A percentile compares a stretch with the other conserved stretches of the same genome.
Conservation (phyloP, 1,140 invertebrate genomes). For the Galleria mellonella region DNA sequence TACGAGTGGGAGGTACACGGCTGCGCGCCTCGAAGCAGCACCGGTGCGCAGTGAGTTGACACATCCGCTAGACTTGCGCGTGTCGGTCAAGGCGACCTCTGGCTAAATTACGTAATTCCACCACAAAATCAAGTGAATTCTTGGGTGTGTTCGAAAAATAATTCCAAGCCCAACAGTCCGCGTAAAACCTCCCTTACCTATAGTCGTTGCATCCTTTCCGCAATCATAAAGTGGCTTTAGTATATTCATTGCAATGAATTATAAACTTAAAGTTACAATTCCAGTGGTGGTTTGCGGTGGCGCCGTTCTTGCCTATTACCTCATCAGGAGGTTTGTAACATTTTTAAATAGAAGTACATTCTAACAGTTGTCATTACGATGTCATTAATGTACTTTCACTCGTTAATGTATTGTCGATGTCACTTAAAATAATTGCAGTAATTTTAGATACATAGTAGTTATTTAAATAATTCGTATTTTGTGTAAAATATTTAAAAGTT, state of each 20-base stretch:
- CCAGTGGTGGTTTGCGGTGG: slow-evolving; percentile 67
- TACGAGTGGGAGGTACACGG: slow-evolving; percentile 50
- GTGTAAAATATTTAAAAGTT: background rate
- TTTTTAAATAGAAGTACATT: slow-evolving; percentile 6
- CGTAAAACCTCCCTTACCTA: slow-evolving; percentile 28
- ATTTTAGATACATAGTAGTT: background rate
- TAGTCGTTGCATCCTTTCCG: slow-evolving; percentile 36
- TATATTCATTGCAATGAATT: slow-evolving; percentile 52
- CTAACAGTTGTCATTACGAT: no score
- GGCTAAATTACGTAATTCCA: slow-evolving; percentile 69
- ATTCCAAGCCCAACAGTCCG: slow-evolving; percentile 34
- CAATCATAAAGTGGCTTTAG: slow-evolving; percentile 32
- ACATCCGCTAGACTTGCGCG: slow-evolving; percentile 66
- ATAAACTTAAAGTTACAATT: slow-evolving; percentile 68
- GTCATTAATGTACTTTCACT: no score
- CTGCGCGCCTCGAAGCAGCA: slow-evolving; percentile 51
- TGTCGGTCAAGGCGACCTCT: slow-evolving; percentile 64
- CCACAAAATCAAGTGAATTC: slow-evolving; percentile 46
- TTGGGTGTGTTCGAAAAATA: slow-evolving; percentile 65
- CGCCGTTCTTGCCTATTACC: slow-evolving; percentile 67
- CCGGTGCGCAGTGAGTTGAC: slow-evolving; percentile 63
- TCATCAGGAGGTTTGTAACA: slow-evolving; percentile 69
- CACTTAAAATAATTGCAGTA: background rate
- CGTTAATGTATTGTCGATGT: no score
- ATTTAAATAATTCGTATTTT: no score